Conservation (phyloP, 2,113 vertebrate species). For the Ammodytes dubius region DNA sequence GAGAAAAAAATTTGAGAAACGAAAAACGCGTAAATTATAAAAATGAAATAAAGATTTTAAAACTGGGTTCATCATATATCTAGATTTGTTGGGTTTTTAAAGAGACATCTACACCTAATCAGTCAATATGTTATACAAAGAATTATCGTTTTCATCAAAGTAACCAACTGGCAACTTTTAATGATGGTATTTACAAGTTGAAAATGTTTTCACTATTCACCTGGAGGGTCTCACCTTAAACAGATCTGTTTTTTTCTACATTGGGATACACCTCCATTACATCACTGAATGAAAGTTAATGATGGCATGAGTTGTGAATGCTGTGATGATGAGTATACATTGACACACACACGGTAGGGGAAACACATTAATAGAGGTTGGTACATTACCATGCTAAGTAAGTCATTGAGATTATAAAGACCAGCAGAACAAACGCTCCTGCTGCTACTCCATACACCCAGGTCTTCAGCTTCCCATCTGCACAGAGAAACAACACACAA, state of each 20-base stretch:
- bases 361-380: not conserved
- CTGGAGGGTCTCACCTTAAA: too few relatives aligned
- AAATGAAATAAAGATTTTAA: too few relatives aligned
- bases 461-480: conserved; percentile 98
- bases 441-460: conserved; percentile 99
- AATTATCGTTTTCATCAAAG: too few relatives aligned
- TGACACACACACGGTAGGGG: not conserved
- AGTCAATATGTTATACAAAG: too few relatives aligned
- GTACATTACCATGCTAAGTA: conserved; percentile 98
- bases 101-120: too few relatives aligned
- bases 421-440: conserved; percentile 94
- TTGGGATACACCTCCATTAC: conserved; percentile 26
- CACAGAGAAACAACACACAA: conserved; percentile 32
- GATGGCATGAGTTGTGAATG: not conserved
- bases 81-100: too few relatives aligned
- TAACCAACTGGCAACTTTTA: too few relatives aligned
- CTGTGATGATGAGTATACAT: conserved; percentile 4
- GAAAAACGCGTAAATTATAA: too few relatives aligned
- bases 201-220: too few relatives aligned
- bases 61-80: too few relatives aligned
- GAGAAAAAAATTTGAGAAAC: too few relatives aligned
- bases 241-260: not conserved
- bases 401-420: conserved; percentile 98
- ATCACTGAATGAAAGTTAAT: conserved; percentile 27
- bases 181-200: too few relatives aligned